Percentiles rank a stretch among this genome's conserved stretches.
These are phyloP conservation scores for Thereva nobilitata DNA, from an alignment of 2,888 invertebrate genomes.

Conservation along the genomic window DNA sequence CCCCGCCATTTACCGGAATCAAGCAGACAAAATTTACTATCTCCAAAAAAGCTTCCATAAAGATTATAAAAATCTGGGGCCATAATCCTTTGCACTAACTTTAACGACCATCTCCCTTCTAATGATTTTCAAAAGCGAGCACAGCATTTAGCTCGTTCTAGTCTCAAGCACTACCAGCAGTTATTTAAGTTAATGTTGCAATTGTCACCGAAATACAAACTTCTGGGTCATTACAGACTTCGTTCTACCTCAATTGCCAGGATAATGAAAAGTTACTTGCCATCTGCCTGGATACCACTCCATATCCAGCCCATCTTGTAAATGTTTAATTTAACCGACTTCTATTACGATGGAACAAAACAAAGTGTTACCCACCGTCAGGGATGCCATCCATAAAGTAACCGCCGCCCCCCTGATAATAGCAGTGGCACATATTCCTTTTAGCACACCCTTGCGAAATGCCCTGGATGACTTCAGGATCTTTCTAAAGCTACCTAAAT, in stretches of 20 bases:
- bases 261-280: slow-evolving; percentile 31
- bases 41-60: too few relatives aligned
- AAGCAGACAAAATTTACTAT: too few relatives aligned
- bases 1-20: too few relatives aligned
- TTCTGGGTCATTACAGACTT: slow-evolving; percentile 25
- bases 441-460: neutral
- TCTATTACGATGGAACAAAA: slow-evolving; percentile 11
- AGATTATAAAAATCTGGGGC: too few relatives aligned
- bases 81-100: too few relatives aligned
- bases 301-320: slow-evolving; percentile 5
- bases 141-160: too few relatives aligned
- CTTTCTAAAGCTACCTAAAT: too few relatives aligned
- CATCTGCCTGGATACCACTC: neutral
- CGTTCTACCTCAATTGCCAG: slow-evolving; percentile 30
- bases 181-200: slow-evolving; percentile 32
- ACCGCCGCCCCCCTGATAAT: slow-evolving; percentile 1
- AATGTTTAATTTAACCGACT: slow-evolving; percentile 31
- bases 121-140: too few relatives aligned
- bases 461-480: neutral
- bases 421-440: slow-evolving; percentile 16
- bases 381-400: slow-evolving; percentile 13
- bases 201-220: slow-evolving; percentile 33
- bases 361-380: slow-evolving; percentile 20
- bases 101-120: too few relatives aligned
- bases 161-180: slow-evolving; percentile 27